Evolutionary conservation across 2,113 vertebrate species (phyloP).

Genomic region (Amazona vittata): DNA sequence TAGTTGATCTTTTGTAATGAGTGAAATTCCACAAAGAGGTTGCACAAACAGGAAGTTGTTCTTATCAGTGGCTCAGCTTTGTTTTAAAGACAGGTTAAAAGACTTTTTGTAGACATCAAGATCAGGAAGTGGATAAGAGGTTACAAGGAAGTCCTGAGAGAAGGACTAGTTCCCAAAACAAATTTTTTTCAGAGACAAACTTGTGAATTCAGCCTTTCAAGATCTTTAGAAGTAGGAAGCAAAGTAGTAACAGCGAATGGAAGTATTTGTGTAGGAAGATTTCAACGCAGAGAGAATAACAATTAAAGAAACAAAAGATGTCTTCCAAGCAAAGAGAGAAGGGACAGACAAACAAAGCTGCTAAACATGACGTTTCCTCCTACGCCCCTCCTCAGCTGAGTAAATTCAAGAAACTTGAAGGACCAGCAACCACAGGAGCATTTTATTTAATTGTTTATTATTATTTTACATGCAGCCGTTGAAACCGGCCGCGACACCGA

Average conservation of each 20-base stretch:
- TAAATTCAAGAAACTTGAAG: not conserved
- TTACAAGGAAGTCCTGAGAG: not conserved
- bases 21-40: not conserved
- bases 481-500: not conserved
- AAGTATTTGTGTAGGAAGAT: not conserved
- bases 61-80: not conserved
- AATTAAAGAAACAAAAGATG: not conserved
- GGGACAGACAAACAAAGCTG: not conserved
- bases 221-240: not conserved
- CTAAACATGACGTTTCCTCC: not conserved
- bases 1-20: not conserved
- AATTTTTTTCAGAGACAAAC: not conserved
- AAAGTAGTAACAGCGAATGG: rapidly evolving
- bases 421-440: not conserved
- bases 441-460: not conserved
- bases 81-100: not conserved
- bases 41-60: conserved; percentile 7
- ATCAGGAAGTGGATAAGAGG: not conserved
- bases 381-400: not conserved
- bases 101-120: not conserved
- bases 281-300: not conserved
- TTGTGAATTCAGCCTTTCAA: not conserved
- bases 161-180: not conserved
- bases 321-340: not conserved
- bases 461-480: not conserved